Evolutionary conservation across 2,113 vertebrate species (phyloP).

Genomic region (Nothoprocta perdicaria): DNA sequence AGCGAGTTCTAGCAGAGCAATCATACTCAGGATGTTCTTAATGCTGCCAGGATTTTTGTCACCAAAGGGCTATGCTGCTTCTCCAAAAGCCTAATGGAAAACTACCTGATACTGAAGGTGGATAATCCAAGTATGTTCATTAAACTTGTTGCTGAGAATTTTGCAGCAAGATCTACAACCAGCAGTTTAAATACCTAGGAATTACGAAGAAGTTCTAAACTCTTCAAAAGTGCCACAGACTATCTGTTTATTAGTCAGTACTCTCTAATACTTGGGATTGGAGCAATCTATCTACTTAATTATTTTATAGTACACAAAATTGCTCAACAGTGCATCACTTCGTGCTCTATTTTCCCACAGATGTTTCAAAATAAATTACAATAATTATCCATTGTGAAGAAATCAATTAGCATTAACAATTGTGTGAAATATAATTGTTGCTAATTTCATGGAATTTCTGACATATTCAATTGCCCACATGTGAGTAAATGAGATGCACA

Average conservation of each 20-base stretch:
- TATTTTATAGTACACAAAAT: slow-evolving; percentile 28
- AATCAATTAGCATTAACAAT: slow-evolving; percentile 42
- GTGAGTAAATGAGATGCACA: not conserved
- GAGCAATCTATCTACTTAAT: not conserved
- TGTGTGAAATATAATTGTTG: slow-evolving; percentile 29
- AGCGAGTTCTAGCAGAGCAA: not conserved
- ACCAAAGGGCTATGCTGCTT: not conserved
- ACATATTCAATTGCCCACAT: not conserved
- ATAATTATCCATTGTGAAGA: slow-evolving; percentile 40
- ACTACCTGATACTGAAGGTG: not conserved
- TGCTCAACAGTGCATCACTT: not conserved
- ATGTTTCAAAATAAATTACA: slow-evolving; percentile 49
- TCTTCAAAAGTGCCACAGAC: not conserved
- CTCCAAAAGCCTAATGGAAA: not conserved
- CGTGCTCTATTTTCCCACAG: slow-evolving; percentile 33
- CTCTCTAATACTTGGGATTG: not conserved
- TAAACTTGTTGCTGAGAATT: not conserved
- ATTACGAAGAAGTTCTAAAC: not conserved
- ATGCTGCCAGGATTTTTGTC: not conserved
- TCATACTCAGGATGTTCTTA: not conserved
- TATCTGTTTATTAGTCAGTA: not conserved
- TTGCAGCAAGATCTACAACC: not conserved
- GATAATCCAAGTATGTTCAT: not conserved
- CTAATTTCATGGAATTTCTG: not conserved
- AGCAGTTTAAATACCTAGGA: not conserved